Base-by-base conservation (phyloP, 2,888 invertebrate species). In the Lampropteryx suffumata region DNA sequence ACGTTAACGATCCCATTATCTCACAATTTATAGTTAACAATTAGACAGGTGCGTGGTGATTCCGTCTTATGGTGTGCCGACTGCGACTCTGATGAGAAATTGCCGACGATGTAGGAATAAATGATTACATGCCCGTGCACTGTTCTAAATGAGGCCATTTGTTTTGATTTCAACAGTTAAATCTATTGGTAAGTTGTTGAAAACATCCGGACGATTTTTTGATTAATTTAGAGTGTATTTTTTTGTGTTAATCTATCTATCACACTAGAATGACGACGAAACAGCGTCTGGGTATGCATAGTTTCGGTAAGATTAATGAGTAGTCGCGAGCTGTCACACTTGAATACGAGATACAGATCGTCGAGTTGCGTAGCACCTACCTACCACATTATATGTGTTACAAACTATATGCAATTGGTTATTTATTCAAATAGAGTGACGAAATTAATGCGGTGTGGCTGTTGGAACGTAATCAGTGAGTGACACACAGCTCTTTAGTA, bases 341-440 rank as follows among this genome's bases (percentile, higher is more conserved):
- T 67, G 66, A 69, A 64, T 68, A 62, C 64, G 61, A 73, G 77
- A 78, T 79, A 74, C 65, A 64, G 69, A 78, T 75, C 76, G 67
- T 71, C 63, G 60, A 69, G 65, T 81, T 80, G 76, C 78, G 76
- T 67, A 67, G 69, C 66, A 30, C 47, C 47, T 44, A 36, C 41
- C 45, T 33, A 47, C 37, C 49, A 49, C 67, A 17, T 17, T 7
- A 71, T 66, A 68, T 70, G 74, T 77, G 69, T 68, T 76, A 76
- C 80, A 78, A 73, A 72, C 78, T 72, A 71, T 77, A 84, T 79
- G 78, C 79, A 79, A 84, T 82, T 77, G 76, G 76, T 80, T 84
- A 79, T 83, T 85, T 84, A 86, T 85, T 84, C 77, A 82, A 85
- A 83, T 82, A 76, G 74, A 79, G 80, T 87, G 86, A 83, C 78